A percentile compares a stretch with the other conserved stretches of the same genome.
Evolutionary conservation across 2,113 vertebrate species (phyloP).

Genomic region (Meriones unguiculatus): DNA sequence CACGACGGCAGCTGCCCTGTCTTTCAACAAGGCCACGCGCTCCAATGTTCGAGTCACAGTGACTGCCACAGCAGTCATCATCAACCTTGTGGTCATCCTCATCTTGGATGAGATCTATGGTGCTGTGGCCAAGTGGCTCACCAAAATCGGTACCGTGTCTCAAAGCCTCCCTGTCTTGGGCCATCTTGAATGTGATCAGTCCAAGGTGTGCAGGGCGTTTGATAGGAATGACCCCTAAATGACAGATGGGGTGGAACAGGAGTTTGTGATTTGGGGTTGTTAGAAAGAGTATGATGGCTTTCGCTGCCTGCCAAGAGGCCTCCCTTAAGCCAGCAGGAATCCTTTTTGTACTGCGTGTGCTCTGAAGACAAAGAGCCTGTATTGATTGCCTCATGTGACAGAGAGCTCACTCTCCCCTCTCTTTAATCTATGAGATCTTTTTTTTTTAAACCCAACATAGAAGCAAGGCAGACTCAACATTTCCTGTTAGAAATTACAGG

Average conservation of each 20-base stretch:
- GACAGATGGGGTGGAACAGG: not conserved
- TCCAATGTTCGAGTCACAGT: conserved; percentile 94
- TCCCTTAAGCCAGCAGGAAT: not conserved
- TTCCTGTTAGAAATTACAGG: not conserved
- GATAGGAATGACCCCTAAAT: not conserved
- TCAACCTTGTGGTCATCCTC: conserved; percentile 97
- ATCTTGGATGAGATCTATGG: conserved; percentile 98
- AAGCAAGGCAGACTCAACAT: not conserved
- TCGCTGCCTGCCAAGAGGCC: not conserved
- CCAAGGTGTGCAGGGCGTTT: not conserved
- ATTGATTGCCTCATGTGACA: not conserved
- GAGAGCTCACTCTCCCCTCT: not conserved
- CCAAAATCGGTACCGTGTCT: conserved; percentile 93
- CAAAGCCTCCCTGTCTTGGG: not conserved
- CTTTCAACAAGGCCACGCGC: conserved; percentile 92
- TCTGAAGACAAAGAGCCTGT: too few relatives aligned
- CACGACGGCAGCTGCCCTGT: conserved; percentile 94
- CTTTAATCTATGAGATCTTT: not conserved
- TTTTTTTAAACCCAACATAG: not conserved
- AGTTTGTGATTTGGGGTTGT: not conserved
- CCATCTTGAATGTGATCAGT: accelerated
- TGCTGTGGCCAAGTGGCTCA: conserved; percentile 96
- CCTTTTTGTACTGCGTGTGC: not conserved
- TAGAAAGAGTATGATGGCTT: not conserved
- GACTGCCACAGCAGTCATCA: conserved; percentile 96